phyloP scores from a whole-genome alignment of 2,113 vertebrate species.

The Melanocharis versteri region DNA sequence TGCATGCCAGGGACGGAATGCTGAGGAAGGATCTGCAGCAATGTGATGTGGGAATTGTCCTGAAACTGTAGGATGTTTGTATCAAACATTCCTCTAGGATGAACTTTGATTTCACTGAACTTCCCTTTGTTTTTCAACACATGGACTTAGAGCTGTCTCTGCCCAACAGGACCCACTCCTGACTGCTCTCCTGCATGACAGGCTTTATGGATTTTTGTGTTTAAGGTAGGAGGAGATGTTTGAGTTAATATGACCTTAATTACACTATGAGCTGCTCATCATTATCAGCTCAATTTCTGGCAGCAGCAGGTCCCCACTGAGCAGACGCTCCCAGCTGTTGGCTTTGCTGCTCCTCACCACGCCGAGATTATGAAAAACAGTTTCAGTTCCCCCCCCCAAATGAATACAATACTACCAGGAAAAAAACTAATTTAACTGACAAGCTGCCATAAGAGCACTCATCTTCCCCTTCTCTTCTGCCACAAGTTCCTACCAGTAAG shows the following conservation, averaged over 20 bases:
- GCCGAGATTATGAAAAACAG: not conserved
- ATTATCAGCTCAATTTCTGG: not conserved
- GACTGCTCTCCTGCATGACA: not conserved
- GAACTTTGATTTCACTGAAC: not conserved
- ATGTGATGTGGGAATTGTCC: not conserved
- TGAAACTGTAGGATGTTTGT: not conserved
- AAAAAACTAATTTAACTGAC: not conserved
- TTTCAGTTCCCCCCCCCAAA: not conserved
- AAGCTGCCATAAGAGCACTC: not conserved
- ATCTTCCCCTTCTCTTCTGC: not conserved
- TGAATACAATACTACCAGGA: not conserved
- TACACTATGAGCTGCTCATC: conserved; percentile 9
- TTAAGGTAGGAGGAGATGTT: not conserved
- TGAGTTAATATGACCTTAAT: not conserved
- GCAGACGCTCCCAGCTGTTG: not conserved
- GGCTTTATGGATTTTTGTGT: not conserved
- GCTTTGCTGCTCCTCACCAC: not conserved
- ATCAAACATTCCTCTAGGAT: not conserved
- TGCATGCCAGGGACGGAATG: fast-evolving
- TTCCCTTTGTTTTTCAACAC: not conserved
- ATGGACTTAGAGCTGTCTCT: not conserved
- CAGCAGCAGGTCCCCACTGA: not conserved
- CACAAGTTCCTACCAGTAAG: not conserved
- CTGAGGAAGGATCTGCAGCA: not conserved
- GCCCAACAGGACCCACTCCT: not conserved